Percentiles rank a stretch among this genome's conserved stretches.
Conservation (phyloP, 2,113 vertebrate species). For the Strix aluco region DNA sequence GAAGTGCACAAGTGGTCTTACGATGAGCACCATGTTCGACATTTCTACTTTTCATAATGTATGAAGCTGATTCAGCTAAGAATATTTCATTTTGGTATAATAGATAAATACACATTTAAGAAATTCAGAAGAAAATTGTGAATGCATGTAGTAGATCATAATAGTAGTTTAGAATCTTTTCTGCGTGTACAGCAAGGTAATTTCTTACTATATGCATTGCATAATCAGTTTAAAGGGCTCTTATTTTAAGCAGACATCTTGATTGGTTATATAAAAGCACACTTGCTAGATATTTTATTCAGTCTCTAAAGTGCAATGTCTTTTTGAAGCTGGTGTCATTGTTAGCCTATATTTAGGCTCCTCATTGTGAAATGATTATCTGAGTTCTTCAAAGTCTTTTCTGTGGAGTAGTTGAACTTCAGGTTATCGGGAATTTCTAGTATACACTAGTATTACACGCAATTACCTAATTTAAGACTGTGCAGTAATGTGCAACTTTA, state of each 20-base stretch:
- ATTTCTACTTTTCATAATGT: not conserved
- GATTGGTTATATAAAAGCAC: not conserved
- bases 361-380: not conserved
- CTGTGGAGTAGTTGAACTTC: not conserved
- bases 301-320: not conserved
- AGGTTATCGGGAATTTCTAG: not conserved
- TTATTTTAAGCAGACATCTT: not conserved
- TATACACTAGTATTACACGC: not conserved
- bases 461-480: not conserved
- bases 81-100: not conserved
- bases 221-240: not conserved
- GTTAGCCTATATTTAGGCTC: not conserved
- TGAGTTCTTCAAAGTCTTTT: not conserved
- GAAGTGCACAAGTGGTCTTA: not conserved
- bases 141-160: not conserved
- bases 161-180: not conserved
- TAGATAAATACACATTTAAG: not conserved
- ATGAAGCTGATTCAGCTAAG: not conserved
- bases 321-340: not conserved
- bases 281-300: not conserved
- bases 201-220: not conserved
- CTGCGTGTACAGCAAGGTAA: not conserved
- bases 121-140: not conserved
- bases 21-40: not conserved
- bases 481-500: not conserved